phyloP scores from a whole-genome alignment of 2,113 vertebrate species.

The Nibea albiflora region DNA sequence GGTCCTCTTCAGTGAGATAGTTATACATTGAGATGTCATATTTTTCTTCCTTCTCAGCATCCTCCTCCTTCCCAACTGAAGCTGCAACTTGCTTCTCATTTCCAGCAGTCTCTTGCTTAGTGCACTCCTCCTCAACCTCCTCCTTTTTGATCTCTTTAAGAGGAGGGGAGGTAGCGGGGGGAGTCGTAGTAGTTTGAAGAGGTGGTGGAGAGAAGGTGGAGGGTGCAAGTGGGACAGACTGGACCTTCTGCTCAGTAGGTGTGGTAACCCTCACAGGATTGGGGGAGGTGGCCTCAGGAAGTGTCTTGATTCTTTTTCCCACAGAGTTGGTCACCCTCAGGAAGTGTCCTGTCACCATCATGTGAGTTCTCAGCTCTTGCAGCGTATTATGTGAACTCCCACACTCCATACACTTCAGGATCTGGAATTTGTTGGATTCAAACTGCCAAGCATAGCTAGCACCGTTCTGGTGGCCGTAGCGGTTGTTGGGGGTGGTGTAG shows the following conservation, averaged over 20 bases:
- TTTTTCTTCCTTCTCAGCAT: constrained; percentile 88
- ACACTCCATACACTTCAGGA: constrained; percentile 98
- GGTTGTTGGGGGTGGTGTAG: constrained; percentile 89
- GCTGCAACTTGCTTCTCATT: constrained; percentile 85
- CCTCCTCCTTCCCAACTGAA: constrained; percentile 72
- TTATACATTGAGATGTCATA: constrained; percentile 92
- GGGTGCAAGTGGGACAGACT: constrained; percentile 92
- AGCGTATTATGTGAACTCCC: constrained; percentile 95
- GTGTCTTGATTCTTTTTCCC: constrained; percentile 92
- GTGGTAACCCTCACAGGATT: constrained; percentile 76
- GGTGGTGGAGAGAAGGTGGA: constrained; percentile 90
- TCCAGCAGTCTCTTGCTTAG: constrained; percentile 80
- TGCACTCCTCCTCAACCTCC: constrained; percentile 86
- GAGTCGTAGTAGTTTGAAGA: constrained; percentile 76
- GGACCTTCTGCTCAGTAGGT: constrained; percentile 90
- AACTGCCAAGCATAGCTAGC: constrained; percentile 95
- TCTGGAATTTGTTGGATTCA: constrained; percentile 95
- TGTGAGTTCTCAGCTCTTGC: constrained; percentile 96
- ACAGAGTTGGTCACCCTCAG: constrained; percentile 93
- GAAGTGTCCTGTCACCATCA: constrained; percentile 99
- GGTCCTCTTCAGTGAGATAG: constrained; percentile 96
- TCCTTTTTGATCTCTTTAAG: constrained; percentile 92
- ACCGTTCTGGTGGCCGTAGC: constrained; percentile 93
- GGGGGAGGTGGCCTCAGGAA: constrained; percentile 88
- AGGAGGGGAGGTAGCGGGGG: constrained; percentile 83